Conservation (phyloP, 2,113 vertebrate species). For the Verasper variegatus region DNA sequence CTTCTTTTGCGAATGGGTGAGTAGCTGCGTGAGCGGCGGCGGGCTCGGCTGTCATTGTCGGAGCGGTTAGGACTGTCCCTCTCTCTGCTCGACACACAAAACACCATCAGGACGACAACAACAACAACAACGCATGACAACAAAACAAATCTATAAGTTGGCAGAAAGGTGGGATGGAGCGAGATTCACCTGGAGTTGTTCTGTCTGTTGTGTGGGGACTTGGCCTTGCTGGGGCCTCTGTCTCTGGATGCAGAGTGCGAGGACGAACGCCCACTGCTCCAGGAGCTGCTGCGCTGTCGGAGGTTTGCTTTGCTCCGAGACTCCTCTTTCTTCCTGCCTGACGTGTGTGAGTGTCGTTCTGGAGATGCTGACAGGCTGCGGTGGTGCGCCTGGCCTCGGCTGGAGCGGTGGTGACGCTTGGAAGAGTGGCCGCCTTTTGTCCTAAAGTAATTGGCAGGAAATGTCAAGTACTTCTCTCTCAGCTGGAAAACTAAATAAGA, state of each 20-base stretch:
- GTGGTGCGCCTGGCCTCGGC: slow-evolving; percentile 76
- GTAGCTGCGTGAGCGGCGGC: slow-evolving; percentile 95
- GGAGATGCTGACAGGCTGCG: slow-evolving; percentile 87
- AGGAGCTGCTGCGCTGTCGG: slow-evolving; percentile 88
- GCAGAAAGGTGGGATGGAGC: neutral
- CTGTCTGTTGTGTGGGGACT: slow-evolving; percentile 78
- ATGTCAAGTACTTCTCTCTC: neutral
- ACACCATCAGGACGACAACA: neutral
- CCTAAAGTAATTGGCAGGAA: slow-evolving; percentile 49
- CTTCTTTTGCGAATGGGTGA: slow-evolving; percentile 96
- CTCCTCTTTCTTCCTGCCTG: slow-evolving; percentile 87
- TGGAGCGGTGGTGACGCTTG: slow-evolving; percentile 84
- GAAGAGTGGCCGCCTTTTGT: slow-evolving; percentile 77
- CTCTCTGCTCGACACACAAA: slow-evolving; percentile 81
- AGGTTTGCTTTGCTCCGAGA: slow-evolving; percentile 78
- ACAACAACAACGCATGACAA: too few species aligned
- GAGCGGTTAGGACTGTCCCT: slow-evolving; percentile 90
- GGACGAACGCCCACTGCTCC: slow-evolving; percentile 89
- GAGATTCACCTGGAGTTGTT: slow-evolving; percentile 72
- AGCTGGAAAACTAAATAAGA: too few species aligned
- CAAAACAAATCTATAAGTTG: neutral
- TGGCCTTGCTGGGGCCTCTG: slow-evolving; percentile 78
- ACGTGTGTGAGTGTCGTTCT: slow-evolving; percentile 80
- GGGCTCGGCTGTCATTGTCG: slow-evolving; percentile 87
- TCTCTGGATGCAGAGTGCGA: slow-evolving; percentile 90